Conservation (phyloP, 2,113 vertebrate species). For the Cervus canadensis region DNA sequence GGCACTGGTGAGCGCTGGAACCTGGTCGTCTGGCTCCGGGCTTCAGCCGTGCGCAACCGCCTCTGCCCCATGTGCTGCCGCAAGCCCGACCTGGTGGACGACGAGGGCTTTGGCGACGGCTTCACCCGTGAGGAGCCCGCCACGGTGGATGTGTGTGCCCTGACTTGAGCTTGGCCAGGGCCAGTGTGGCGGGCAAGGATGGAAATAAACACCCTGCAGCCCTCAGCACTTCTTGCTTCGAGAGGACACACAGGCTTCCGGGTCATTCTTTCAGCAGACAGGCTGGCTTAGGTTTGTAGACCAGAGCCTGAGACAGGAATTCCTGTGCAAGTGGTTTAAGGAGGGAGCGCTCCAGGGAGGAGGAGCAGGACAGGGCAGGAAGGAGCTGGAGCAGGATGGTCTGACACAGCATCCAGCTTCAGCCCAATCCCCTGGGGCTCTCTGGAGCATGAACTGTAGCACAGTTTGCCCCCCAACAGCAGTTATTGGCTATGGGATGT, state of each 20-base stretch:
- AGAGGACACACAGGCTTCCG: background rate
- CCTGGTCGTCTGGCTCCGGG: conserved; percentile 94
- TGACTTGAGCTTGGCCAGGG: conserved; percentile 62
- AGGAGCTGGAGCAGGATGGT: background rate
- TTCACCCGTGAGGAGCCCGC: conserved; percentile 80
- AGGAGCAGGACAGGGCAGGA: background rate
- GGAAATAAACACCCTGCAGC: conserved; percentile 40
- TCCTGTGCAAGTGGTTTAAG: background rate
- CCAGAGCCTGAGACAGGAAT: background rate
- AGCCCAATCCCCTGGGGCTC: accelerated
- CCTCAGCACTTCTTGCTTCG: background rate
- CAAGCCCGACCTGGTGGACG: conserved; percentile 83
- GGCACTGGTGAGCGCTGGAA: conserved; percentile 92
- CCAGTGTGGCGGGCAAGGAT: accelerated
- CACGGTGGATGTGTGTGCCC: conserved; percentile 64
- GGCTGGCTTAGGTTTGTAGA: background rate
- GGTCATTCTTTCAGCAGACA: background rate
- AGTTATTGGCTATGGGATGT: background rate
- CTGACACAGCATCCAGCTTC: background rate
- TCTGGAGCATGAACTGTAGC: background rate
- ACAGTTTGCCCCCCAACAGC: background rate
- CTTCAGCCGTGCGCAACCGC: conserved; percentile 87
- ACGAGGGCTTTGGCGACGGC: conserved; percentile 89
- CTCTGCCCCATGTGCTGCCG: conserved; percentile 94
- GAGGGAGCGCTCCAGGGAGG: background rate